A percentile compares a stretch with the other conserved stretches of the same genome.
These are phyloP conservation scores for Bradynema listronoti DNA, from an alignment of 1,140 invertebrate genomes.

Conservation along the genomic window DNA sequence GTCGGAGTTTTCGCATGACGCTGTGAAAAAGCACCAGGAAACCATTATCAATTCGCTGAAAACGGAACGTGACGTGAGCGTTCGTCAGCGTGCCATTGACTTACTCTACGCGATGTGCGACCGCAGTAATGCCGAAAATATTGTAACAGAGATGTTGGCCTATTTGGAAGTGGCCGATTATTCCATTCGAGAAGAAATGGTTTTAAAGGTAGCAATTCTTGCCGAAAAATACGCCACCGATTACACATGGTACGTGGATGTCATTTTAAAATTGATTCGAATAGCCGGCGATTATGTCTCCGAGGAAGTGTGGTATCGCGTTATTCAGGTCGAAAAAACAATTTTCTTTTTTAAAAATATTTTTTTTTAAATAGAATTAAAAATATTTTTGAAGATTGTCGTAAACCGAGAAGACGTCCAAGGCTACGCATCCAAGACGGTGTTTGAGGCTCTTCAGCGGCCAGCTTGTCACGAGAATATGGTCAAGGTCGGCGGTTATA, in stretches of 20 bases:
- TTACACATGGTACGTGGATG: conserved; percentile 98
- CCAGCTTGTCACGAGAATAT: conserved; percentile 98
- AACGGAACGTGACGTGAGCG: conserved; percentile 93
- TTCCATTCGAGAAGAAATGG: conserved; percentile 99
- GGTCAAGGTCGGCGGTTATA: conserved; percentile 99
- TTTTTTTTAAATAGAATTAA: conserved; percentile 2
- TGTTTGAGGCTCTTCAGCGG: conserved; percentile 73
- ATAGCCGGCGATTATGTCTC: conserved; percentile 98
- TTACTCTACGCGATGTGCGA: conserved; percentile 99
- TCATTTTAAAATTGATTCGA: conserved; percentile 95
- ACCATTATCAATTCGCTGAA: conserved; percentile 98
- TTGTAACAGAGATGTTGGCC: conserved; percentile 98
- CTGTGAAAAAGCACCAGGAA: conserved; percentile 99
- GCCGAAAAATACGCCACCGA: conserved; percentile 99
- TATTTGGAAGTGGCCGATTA: conserved; percentile 99
- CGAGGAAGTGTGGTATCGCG: conserved; percentile 91
- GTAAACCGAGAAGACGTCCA: conserved; percentile 95
- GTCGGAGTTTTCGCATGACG: conserved; percentile 98
- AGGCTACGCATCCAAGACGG: conserved; percentile 97
- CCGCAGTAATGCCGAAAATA: conserved; percentile 96
- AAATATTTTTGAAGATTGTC: conserved; percentile 67
- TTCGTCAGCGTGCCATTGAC: conserved; percentile 94
- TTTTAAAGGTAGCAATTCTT: conserved; percentile 94
- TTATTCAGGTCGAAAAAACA: conserved; percentile 77
- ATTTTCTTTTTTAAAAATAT: conserved; percentile 7